phyloP scores from a whole-genome alignment of 2,113 vertebrate species.

The Hemichromis elongatus region DNA sequence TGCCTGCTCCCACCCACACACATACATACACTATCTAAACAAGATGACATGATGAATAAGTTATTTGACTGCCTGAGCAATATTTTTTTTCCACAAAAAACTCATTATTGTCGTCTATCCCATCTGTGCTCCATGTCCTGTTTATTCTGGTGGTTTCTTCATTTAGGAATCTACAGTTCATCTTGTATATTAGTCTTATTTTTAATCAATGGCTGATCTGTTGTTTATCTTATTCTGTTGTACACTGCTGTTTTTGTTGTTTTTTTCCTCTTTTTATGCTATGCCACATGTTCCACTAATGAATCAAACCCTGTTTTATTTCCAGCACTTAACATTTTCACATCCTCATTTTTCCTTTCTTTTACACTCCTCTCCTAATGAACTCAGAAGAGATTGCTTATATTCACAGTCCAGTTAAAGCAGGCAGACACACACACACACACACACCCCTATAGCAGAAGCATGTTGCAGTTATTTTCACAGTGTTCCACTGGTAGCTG shows the following conservation, averaged over 20 bases:
- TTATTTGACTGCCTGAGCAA: background rate
- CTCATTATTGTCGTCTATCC: background rate
- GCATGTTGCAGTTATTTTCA: constrained; percentile 52
- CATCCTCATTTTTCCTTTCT: background rate
- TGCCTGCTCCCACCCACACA: background rate
- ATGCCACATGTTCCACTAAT: background rate
- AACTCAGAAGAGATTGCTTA: background rate
- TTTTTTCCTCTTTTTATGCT: background rate
- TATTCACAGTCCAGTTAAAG: background rate
- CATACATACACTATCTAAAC: background rate
- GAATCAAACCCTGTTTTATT: background rate
- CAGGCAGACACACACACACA: background rate
- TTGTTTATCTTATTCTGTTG: background rate
- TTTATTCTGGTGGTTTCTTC: background rate
- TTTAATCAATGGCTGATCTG: background rate
- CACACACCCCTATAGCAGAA: background rate
- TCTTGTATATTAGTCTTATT: background rate
- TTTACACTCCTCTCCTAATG: background rate
- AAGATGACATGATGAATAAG: background rate
- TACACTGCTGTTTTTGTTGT: background rate
- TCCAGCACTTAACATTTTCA: background rate
- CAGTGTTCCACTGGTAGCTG: constrained; percentile 55
- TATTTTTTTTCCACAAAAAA: background rate
- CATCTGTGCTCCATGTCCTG: background rate
- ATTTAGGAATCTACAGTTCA: background rate